Percentiles rank a stretch among this genome's conserved stretches.
Evolutionary conservation across 2,113 vertebrate genomes (phyloP).

Genomic region (Pimephales promelas): DNA sequence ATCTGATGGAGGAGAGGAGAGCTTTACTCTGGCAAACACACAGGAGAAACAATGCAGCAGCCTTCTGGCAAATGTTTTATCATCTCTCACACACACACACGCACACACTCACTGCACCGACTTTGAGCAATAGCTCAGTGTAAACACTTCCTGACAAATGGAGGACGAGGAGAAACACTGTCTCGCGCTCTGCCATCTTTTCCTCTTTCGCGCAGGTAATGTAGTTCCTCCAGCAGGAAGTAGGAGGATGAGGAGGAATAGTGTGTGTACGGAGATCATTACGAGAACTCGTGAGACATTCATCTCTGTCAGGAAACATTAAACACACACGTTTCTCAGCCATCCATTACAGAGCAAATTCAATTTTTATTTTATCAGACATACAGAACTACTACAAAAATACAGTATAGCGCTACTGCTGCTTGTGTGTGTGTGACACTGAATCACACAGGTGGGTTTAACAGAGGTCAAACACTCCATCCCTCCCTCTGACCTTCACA

Average conservation of each 20-base stretch:
- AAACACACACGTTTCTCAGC: constrained; percentile 22
- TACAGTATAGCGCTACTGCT: too few species aligned
- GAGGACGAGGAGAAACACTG: constrained; percentile 19
- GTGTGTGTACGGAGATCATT: background rate
- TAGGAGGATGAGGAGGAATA: constrained; percentile 3
- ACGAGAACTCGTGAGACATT: constrained; percentile 30
- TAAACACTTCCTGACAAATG: constrained; percentile 37
- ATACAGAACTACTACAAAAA: background rate
- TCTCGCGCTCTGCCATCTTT: background rate
- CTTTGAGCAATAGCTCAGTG: constrained; percentile 41
- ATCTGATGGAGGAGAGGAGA: constrained; percentile 8
- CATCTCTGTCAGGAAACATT: constrained; percentile 43
- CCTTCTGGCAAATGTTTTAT: constrained; percentile 45
- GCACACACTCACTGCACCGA: background rate
- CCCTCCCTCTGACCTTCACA: constrained; percentile 26
- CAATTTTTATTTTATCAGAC: background rate
- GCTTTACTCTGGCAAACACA: constrained; percentile 33
- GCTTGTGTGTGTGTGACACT: background rate
- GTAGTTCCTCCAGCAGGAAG: constrained; percentile 8
- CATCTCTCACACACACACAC: constrained; percentile 1
- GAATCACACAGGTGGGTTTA: constrained; percentile 11
- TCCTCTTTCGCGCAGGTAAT: background rate
- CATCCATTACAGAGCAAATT: background rate
- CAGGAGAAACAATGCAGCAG: constrained; percentile 40
- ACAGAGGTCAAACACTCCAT: constrained; percentile 15